Evolutionary conservation across 2,888 invertebrate genomes (phyloP), one percentile per base, ranked within the genome.

Genomic region (Teleogryllus oceanicus): DNA sequence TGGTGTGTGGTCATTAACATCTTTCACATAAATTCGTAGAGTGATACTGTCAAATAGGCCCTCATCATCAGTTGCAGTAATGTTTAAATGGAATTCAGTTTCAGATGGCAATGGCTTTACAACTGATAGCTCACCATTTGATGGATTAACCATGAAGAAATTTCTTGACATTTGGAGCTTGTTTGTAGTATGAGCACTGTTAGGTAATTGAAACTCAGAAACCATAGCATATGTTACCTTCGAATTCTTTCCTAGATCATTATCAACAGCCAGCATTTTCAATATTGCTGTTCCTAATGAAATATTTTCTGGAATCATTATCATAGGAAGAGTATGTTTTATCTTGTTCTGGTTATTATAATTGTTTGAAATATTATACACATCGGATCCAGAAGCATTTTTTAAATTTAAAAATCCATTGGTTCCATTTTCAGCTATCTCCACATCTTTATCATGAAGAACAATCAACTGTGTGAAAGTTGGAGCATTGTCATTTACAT

Each of bases 1-100:
- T 0, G 96, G 96, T 10, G 93, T 91, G 85, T 96, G 95, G 84
- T 96, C 93, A 86, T 96, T 96, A 0, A 96, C 91, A 84, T 95
- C 95, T 84, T 91, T 91, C 0, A 96, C 90, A 78, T 91, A 91
- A n/a, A 96, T 89, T 83, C 92, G 89, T 5, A 96, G 86, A 11
- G 91, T 90, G 2, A 94, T 90, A 79, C 90, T 89, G 83, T 95
- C 94, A 83, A 90, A 90, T 3, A 95, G 86, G 3, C 93, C 93
- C 8, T 93, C 95, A 0, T 91, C 90, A 85, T 96, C 96, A 20
- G 90, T 88, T 1, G 94, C 96, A 0, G 93, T 91, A 8, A 96
- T 89, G 84, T 94, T 93, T 5, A 96, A 86, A 80, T 91, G 88
- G 83, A 95, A 92, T 85, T 94, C 93, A 0, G 92, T 90, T 86